phyloP scores from a whole-genome alignment of 1,140 invertebrate species.

The Amyelois transitella region DNA sequence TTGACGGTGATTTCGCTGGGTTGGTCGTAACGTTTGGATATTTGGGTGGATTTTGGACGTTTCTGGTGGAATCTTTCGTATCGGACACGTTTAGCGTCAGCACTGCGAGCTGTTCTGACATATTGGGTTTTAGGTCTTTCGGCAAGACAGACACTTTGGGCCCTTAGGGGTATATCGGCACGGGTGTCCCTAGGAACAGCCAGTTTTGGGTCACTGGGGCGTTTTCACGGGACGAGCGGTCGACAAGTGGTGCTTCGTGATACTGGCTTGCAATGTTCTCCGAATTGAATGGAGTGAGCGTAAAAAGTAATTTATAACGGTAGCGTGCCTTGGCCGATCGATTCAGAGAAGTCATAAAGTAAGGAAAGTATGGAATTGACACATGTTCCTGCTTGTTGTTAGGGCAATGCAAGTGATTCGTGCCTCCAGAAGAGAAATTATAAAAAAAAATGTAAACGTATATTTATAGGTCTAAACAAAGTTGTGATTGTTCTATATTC shows the following conservation, averaged over 20 bases:
- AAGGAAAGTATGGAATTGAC: conserved; percentile 1
- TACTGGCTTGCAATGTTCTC: conserved; percentile 58
- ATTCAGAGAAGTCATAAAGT: conserved; percentile 38
- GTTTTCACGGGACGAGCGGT: conserved; percentile 28
- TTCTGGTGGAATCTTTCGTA: conserved; percentile 39
- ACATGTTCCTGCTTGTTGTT: too few relatives aligned
- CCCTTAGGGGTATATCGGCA: conserved; percentile 40
- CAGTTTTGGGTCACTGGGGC: conserved; percentile 23
- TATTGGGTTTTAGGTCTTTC: conserved; percentile 47
- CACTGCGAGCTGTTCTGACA: conserved; percentile 42
- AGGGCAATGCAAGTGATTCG: too few relatives aligned
- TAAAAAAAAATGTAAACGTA: too few relatives aligned
- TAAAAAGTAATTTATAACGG: conserved; percentile 70
- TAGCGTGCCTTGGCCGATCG: conserved; percentile 60
- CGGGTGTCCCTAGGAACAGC: conserved; percentile 27
- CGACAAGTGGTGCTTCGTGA: conserved; percentile 23
- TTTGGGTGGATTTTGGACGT: conserved; percentile 20
- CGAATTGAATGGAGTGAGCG: conserved; percentile 51
- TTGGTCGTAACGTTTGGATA: conserved; percentile 19
- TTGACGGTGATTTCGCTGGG: conserved; percentile 37
- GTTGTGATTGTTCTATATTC: too few relatives aligned
- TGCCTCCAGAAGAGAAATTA: too few relatives aligned
- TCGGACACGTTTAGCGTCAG: conserved; percentile 31
- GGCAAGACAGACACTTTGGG: conserved; percentile 48
- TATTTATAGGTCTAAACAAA: too few relatives aligned